Evolutionary conservation across 1,140 invertebrate species (phyloP), one percentile per base, ranked within the genome.

Genomic region (Phortica variegata): DNA sequence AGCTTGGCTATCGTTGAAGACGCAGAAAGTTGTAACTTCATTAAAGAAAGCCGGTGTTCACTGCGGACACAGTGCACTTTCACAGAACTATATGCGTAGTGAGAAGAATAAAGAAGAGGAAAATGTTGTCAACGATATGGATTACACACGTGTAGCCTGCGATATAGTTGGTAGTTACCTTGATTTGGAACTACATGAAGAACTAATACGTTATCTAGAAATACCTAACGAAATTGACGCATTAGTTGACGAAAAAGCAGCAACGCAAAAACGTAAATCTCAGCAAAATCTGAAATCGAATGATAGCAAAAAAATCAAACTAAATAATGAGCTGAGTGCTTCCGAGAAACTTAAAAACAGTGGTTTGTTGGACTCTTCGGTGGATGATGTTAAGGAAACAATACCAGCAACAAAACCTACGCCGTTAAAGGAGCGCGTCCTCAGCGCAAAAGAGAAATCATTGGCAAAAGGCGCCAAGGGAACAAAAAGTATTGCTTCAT

Each of bases 401-500:
- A 46, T 46, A 3, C 31, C 36, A 15, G 10, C 44, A 29, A 46
- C 34, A 16, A 71, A 74, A 52, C 37, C 53, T 12, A 73, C 77
- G 43, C 47, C 68, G 10, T 18, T 65, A 1, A 84, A 84, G 71
- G 62, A 77, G 46, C 62, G 78, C 21, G 56, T 61, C 6, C 44
- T 79, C 17, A 78, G 80, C 12, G 80, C 85, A 16, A 90, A 89
- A 73, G 86, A 88, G 61, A 84, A 87, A 56, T 80, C 85, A 2
- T 77, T 84, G 66, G 83, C 86, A 52, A 89, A 87, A 65, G 85
- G 87, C 47, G 87, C 87, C 18, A 80, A 78, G 58, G 85, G 86
- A 33, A 85, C 83, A 16, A 89, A 88, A 76, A 87, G 79, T 58
- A 88, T 90, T 65, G 83, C 83, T 18, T 85, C 82, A 38, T 89